Evolutionary conservation across 1,140 invertebrate genomes (phyloP), one percentile per base, ranked within the genome.

Genomic region (Mycetomoellerius zeteki): DNA sequence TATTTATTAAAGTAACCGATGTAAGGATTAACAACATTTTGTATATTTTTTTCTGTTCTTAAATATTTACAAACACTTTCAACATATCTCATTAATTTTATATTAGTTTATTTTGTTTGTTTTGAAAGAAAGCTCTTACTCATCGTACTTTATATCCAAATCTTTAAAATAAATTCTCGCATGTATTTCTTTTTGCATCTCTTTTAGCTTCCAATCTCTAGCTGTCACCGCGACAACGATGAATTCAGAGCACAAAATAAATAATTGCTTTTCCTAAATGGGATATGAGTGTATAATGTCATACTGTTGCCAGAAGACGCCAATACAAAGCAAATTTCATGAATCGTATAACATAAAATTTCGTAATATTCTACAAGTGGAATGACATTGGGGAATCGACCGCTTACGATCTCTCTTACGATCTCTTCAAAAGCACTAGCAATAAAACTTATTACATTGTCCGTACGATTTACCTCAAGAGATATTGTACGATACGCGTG

Each of bases 321-420:
- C 3, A n/a, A 43, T 77, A 77, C 24, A 52, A 65, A 37, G 76
- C 67, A 67, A 37, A 67, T 80, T 80, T 80, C 60, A 80, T 67
- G 43, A 67, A 67, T 67, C 0, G 47, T 16, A n/a, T 65, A 65
- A 65, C 43, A 16, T 21, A 43, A 12, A 27, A 33, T n/a, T 30
- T 65, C 7, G 58, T 30, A 16, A 50, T 27, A 27, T 27, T 64
- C 58, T 58, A 10, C 10, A 60, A 14, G 27, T 50, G 3, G 21
- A 30, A 64, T 19, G 43, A 21, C 60, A 19, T 21, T n/a, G n/a
- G 3, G 52, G 14, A 78, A 78, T 78, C 14, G 27, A 27, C 3
- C 14, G 0, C 16, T 78, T 64, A 30, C n/a, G 7, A 52, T 10
- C 7, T 52, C 43, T 65, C 5, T 78, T 1, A 37, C 27, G n/a